These are phyloP conservation scores for Spilosoma lubricipeda DNA, from an alignment of 2,888 invertebrate species.

Conservation along the genomic window DNA sequence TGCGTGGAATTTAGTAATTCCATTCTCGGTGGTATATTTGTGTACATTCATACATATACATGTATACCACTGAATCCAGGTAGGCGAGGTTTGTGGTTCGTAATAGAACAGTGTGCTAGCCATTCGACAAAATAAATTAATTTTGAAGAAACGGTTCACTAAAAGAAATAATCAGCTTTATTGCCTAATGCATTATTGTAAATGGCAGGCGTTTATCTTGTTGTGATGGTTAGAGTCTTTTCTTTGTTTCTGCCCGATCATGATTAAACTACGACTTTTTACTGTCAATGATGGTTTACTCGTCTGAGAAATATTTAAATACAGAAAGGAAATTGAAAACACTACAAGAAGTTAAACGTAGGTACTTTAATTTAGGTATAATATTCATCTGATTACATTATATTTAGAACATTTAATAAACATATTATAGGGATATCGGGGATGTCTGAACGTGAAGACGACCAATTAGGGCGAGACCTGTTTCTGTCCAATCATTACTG, in stretches of 20 bases:
- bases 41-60: slow-evolving; percentile 16
- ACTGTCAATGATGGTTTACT: neutral
- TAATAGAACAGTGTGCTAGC: slow-evolving; percentile 26
- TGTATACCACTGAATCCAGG: slow-evolving; percentile 13
- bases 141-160: slow-evolving; percentile 34
- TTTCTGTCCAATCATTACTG: too few relatives aligned
- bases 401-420: too few relatives aligned
- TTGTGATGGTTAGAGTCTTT: neutral
- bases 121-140: slow-evolving; percentile 23
- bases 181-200: slow-evolving; percentile 32
- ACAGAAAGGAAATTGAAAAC: neutral
- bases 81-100: slow-evolving; percentile 17
- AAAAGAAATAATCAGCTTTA: slow-evolving; percentile 36
- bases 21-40: slow-evolving; percentile 22
- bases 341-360: too few relatives aligned
- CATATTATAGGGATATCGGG: too few relatives aligned
- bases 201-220: slow-evolving; percentile 33
- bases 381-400: too few relatives aligned
- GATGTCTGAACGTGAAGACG: too few relatives aligned
- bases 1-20: slow-evolving; percentile 46
- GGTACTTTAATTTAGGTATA: too few relatives aligned
- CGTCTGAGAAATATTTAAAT: neutral
- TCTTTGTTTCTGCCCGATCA: neutral
- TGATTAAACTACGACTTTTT: neutral
- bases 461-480: too few relatives aligned